phyloP scores from a whole-genome alignment of 2,888 invertebrate species.

The Trilocha varians region DNA sequence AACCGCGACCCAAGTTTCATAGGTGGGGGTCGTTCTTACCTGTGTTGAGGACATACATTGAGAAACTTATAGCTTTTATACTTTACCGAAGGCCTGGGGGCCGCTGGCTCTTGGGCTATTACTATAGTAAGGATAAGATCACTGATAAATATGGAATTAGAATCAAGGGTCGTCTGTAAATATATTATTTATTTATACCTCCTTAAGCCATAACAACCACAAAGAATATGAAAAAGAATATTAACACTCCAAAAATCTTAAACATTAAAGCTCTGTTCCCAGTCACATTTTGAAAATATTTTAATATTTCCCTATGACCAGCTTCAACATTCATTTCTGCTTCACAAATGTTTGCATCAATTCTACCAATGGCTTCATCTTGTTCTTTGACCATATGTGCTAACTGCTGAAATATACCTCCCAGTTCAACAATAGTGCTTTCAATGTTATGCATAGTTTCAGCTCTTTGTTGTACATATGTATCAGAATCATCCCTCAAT shows the following conservation, averaged over 20 bases:
- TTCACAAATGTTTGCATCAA: constrained; percentile 97
- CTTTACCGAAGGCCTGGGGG: too few species aligned
- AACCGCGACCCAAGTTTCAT: too few species aligned
- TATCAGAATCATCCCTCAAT: constrained; percentile 88
- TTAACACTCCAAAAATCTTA: constrained; percentile 97
- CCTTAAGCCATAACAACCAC: constrained; percentile 92
- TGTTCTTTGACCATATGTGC: constrained; percentile 98
- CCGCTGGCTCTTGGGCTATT: too few species aligned
- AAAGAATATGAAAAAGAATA: constrained; percentile 99
- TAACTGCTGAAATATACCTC: constrained; percentile 97
- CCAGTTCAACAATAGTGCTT: constrained; percentile 97
- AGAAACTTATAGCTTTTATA: too few species aligned
- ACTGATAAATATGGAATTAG: too few species aligned
- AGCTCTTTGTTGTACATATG: constrained; percentile 92
- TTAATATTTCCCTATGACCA: constrained; percentile 96
- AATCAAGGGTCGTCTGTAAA: too few species aligned
- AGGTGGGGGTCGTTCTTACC: too few species aligned
- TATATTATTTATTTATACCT: background rate
- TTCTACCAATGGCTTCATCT: constrained; percentile 98
- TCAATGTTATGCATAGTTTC: constrained; percentile 99
- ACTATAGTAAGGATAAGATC: too few species aligned
- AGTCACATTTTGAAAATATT: constrained; percentile 97
- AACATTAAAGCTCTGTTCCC: constrained; percentile 99
- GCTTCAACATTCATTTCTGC: constrained; percentile 97
- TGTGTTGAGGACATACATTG: too few species aligned